Base-by-base conservation (phyloP, 2,888 invertebrate species). In the Ecliptopera silaceata region DNA sequence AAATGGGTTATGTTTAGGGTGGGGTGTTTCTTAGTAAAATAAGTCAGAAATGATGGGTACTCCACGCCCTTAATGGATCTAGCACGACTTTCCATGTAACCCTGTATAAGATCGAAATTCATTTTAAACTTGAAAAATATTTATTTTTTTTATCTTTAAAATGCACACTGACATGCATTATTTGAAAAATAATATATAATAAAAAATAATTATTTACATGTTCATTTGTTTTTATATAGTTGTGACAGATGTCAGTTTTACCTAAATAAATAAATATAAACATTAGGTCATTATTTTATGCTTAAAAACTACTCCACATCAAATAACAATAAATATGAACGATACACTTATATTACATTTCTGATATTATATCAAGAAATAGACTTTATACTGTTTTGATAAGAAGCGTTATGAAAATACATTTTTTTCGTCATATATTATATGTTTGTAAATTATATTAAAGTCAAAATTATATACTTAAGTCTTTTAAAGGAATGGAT, bases 301-400 rank as follows among this genome's bases (percentile, higher is more conserved):
- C 42, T 47, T 54, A 47, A 6, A 39, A 42, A 34, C 34, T 41
- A 42, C 13, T 13, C 15, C 31, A 47, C 46, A 47, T 47, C 22
- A 29, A 41, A 45, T 41, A 17, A 39, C 13, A 34, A 18, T n/a
- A 38, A 17, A 50, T 44, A 38, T 3, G 0, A 22, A 52, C 18
- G 6, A 34, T 34, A 46, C 31, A 41, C 29, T 53, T 39, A 46
- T 11, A 46, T 11, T 20, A 39, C 18, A 39, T 3, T 45, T 32
- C 4, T 15, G 15, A 10, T 15, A 36, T 8, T 32, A 34, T 43
- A 20, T 42, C 42, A 4, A 11, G 8, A 15, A 34, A 51, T 51
- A 54, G 52, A 59, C 45, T 58, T 63, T 46, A 63, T 61, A 61
- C 34, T 44, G 34, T 63, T 55, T 56, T 68, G 68, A 68, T 66